These are phyloP conservation scores for Cebus imitator DNA, from an alignment of 2,113 vertebrate genomes.

Conservation along the genomic window DNA sequence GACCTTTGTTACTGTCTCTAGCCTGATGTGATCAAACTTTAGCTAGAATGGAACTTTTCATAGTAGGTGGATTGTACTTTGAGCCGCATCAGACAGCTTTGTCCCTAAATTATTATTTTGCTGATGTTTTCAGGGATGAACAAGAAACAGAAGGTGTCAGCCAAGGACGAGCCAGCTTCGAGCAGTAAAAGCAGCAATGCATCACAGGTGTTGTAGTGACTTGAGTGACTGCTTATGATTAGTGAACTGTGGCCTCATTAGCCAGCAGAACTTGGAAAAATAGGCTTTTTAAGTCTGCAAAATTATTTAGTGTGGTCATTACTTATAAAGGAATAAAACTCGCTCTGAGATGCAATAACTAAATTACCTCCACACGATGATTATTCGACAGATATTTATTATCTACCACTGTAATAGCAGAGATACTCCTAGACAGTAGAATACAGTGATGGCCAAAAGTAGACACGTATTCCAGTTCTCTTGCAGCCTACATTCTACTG, in stretches of 20 bases:
- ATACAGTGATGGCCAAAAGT: background rate
- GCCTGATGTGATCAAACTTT: background rate
- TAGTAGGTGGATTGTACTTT: background rate
- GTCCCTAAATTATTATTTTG: slow-evolving; percentile 57
- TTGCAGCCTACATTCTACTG: background rate
- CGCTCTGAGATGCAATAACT: background rate
- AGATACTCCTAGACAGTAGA: background rate
- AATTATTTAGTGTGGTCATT: background rate
- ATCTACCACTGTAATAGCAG: background rate
- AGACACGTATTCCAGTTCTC: background rate
- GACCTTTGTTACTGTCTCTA: accelerated
- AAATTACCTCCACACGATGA: slow-evolving; percentile 13
- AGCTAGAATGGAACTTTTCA: background rate
- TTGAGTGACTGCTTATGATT: background rate
- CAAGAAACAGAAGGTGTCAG: slow-evolving; percentile 93
- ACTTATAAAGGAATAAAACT: background rate
- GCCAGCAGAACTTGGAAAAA: background rate
- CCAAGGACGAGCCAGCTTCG: slow-evolving; percentile 91
- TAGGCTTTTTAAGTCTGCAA: background rate
- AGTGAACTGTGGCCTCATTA: background rate
- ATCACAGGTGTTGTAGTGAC: slow-evolving; percentile 85
- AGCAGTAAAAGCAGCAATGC: slow-evolving; percentile 88
- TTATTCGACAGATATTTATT: background rate
- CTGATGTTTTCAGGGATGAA: slow-evolving; percentile 90
- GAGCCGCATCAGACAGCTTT: background rate